Conservation (phyloP, 2,113 vertebrate genomes). For the Megaleporinus macrocephalus region DNA sequence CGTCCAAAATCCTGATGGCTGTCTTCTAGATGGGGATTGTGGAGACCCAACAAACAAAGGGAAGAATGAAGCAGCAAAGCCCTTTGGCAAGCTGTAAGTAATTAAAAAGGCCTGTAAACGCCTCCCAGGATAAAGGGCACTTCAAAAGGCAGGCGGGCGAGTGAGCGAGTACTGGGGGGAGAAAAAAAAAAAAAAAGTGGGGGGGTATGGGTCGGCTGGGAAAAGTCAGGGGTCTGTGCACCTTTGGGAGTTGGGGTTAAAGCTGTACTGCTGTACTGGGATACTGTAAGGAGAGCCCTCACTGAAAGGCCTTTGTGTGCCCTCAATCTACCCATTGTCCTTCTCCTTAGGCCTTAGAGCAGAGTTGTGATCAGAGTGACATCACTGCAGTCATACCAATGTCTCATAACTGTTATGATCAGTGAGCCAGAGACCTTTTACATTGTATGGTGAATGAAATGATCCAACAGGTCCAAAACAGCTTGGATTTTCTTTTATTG, state of each 20-base stretch:
- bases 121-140: conserved; percentile 78
- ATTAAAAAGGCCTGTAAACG: conserved; percentile 85
- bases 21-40: conserved; percentile 62
- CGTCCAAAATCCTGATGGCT: conserved; percentile 51
- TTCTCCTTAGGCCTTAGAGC: conserved; percentile 20
- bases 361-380: conserved; percentile 10
- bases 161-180: conserved; percentile 27
- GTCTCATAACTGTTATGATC: background rate
- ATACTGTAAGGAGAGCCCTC: conserved; percentile 24
- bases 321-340: conserved; percentile 45
- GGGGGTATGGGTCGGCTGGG: conserved; percentile 23
- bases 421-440: too few species aligned
- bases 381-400: background rate
- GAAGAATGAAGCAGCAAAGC: conserved; percentile 68
- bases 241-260: conserved; percentile 52
- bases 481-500: too few species aligned
- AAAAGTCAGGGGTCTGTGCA: conserved; percentile 46
- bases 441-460: too few species aligned
- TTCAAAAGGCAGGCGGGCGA: conserved; percentile 77
- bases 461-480: too few species aligned
- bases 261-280: conserved; percentile 19
- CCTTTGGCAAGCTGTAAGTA: conserved; percentile 81
- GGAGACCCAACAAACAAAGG: conserved; percentile 79
- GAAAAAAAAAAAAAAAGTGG: background rate
- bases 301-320: conserved; percentile 35